Evolutionary conservation across 2,888 invertebrate genomes (phyloP).

Genomic region (Lamellibrachia columna): DNA sequence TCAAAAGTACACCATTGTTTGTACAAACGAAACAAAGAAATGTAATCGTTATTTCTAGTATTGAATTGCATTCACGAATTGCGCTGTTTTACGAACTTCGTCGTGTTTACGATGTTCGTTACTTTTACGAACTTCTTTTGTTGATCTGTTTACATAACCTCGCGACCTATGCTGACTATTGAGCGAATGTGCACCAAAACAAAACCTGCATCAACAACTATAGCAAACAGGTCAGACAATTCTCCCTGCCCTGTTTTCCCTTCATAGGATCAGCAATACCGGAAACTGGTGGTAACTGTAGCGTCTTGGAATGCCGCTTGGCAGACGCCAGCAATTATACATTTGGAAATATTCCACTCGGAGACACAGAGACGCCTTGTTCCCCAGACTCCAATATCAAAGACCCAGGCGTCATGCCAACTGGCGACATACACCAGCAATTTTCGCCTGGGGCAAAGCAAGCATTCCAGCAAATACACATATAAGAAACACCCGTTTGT

Average conservation of each 20-base stretch:
- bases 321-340: slow-evolving; percentile 16
- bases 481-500: slow-evolving; percentile 10
- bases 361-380: background rate
- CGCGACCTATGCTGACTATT: background rate
- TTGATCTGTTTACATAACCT: background rate
- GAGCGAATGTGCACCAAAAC: background rate
- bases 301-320: slow-evolving; percentile 10
- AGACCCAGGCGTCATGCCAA: background rate
- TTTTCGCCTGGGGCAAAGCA: background rate
- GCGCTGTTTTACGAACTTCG: background rate
- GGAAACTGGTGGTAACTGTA: background rate
- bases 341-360: background rate
- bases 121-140: background rate
- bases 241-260: background rate
- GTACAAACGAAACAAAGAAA: background rate
- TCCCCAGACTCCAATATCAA: slow-evolving; percentile 5
- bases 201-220: background rate
- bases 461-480: background rate
- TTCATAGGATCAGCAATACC: background rate
- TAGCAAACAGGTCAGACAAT: background rate
- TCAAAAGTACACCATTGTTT: background rate
- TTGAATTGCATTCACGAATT: background rate
- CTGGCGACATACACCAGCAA: slow-evolving; percentile 9
- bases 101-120: background rate
- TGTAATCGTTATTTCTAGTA: background rate